A percentile compares a stretch with the other conserved stretches of the same genome.
These are phyloP conservation scores for Carpatolechia fugitivella DNA, from an alignment of 2,888 invertebrate species.

Conservation along the genomic window DNA sequence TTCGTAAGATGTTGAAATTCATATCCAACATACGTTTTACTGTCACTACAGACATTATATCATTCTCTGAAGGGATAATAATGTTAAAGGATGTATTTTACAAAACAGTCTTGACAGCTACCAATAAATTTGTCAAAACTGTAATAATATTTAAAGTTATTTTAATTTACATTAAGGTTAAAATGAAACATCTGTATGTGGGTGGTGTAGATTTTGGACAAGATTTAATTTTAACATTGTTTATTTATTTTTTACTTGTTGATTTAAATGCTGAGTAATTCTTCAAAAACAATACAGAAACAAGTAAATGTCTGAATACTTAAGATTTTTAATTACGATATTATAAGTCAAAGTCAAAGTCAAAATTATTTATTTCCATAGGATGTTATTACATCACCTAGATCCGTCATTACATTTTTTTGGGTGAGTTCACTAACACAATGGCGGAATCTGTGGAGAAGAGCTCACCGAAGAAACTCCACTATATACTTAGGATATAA, in stretches of 20 bases:
- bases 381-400: too few species aligned
- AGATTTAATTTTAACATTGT: neutral
- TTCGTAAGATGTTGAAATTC: neutral
- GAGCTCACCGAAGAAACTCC: too few species aligned
- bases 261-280: too few species aligned
- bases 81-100: constrained; percentile 1
- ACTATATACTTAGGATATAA: too few species aligned
- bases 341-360: too few species aligned
- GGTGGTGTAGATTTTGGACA: neutral
- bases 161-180: constrained; percentile 13
- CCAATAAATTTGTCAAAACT: constrained; percentile 10
- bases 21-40: neutral
- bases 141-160: constrained; percentile 13
- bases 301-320: too few species aligned
- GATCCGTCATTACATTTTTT: too few species aligned
- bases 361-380: too few species aligned
- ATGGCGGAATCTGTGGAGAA: too few species aligned
- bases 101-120: neutral
- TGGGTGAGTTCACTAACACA: too few species aligned
- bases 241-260: neutral
- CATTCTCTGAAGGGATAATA: constrained; percentile 3
- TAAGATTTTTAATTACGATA: too few species aligned
- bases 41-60: neutral
- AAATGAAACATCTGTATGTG: neutral
- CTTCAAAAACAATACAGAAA: too few species aligned